Base-by-base conservation (phyloP, 2,797 vertebrate genomes). In the Pipistrellus kuhlii region DNA sequence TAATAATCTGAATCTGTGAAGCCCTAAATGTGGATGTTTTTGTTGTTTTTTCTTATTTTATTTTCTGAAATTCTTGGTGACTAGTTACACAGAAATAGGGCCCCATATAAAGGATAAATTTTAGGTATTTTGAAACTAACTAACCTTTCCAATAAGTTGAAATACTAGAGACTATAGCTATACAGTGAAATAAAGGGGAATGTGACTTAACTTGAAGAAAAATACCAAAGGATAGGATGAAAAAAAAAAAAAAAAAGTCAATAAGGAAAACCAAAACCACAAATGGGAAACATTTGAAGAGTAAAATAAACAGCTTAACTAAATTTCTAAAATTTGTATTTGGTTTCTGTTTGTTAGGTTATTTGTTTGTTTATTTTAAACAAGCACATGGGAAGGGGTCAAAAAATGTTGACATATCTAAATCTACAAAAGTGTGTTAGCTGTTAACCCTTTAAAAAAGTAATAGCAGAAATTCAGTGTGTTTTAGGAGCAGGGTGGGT, bases 51-150 rank as follows among this genome's bases (percentile, higher is more conserved):
- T 81, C 82, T 69, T 55, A 35, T 85, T 78, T 93, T 76, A 5
- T 78, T 88, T 75, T 91, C 38, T 77, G 20, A 17, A 73, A 81
- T 81, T 89, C 15, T 73, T 57, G 73, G 55, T 21, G 87, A 32
- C 11, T 2, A 48, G 13, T 87, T 90, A 78, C 1, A 30, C 0
- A 57, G 1, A 25, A 86, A 55, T 32, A 51, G 71, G 12, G 1
- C 1, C 10, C 44, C 23, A 25, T 25, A 53, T 41, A 93, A 72
- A 72, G 9, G 5, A 80, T 55, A 11, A 94, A 71, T 38, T 84
- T 66, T 13, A 87, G 17, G 3, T 87, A 13, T 75, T 8, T 75
- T 35, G 35, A 94, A 51, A 85, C 8, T 55, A 81, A 72, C 12
- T 38, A 14, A 35, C 80, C 30, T 89, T 90, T 85, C n/a, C 21